These are phyloP conservation scores for Aphelenchoides besseyi DNA, from an alignment of 1,140 invertebrate genomes.

Conservation along the genomic window DNA sequence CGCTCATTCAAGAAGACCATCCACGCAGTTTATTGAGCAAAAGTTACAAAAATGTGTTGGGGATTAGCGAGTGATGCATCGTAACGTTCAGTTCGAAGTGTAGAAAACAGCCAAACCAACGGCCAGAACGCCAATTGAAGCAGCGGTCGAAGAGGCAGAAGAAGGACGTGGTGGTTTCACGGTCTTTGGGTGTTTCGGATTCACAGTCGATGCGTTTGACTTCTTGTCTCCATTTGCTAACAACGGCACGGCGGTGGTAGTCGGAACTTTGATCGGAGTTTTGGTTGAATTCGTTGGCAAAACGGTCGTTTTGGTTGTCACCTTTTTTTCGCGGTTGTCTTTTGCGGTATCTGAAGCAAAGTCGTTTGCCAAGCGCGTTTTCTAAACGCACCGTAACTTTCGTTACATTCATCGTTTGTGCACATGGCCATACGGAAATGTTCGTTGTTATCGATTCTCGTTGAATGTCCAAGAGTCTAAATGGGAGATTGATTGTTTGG, in stretches of 20 bases:
- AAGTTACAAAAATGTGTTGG: neutral
- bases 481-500: no score
- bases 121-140: neutral
- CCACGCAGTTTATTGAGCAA: slow-evolving; percentile 3
- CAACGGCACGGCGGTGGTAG: neutral
- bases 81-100: neutral
- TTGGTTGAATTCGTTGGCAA: no score
- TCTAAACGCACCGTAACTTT: neutral
- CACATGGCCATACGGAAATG: neutral
- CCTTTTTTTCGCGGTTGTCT: neutral
- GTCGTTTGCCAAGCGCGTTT: neutral
- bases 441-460: neutral
- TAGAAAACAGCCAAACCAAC: neutral
- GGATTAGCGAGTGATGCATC: neutral
- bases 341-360: neutral
- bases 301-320: neutral
- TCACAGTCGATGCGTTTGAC: neutral
- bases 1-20: no score
- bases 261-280: no score
- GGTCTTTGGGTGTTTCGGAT: neutral
- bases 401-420: neutral
- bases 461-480: neutral
- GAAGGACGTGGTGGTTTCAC: neutral
- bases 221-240: neutral
- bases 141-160: neutral